Evolutionary conservation across 64 coral and sea anemone species (phyloP).

Genomic region (Pachyseris speciosa): DNA sequence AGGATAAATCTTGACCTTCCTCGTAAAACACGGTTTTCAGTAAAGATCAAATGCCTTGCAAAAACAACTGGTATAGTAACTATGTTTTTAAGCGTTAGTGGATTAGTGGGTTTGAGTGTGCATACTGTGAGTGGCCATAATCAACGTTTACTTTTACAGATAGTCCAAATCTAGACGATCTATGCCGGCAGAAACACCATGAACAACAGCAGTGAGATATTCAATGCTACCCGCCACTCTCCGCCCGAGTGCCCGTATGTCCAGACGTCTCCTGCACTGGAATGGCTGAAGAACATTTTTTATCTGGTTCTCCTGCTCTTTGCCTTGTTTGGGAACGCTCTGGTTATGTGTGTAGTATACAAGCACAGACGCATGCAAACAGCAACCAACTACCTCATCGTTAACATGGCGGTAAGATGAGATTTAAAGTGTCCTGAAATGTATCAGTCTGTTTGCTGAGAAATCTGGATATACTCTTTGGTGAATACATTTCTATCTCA

Average conservation of each 20-base stretch:
- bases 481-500: too few relatives aligned
- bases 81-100: too few relatives aligned
- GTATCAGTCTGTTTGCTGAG: neutral
- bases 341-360: conserved; percentile 44
- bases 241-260: neutral
- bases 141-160: neutral
- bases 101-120: too few relatives aligned
- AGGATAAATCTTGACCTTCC: too few relatives aligned
- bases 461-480: neutral
- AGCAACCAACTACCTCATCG: conserved; percentile 63
- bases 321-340: conserved; percentile 33
- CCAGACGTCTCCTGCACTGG: neutral
- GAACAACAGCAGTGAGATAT: conserved; percentile 7
- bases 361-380: conserved; percentile 32
- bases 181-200: neutral
- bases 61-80: too few relatives aligned
- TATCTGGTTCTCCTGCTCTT: conserved; percentile 17
- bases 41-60: too few relatives aligned
- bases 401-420: conserved; percentile 56
- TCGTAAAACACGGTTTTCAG: too few relatives aligned
- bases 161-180: neutral
- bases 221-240: neutral
- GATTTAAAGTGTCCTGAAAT: neutral
- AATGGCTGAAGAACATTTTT: conserved; percentile 21
- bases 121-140: too few relatives aligned